Percentiles rank a stretch among this genome's conserved stretches.
These are phyloP conservation scores for Proisotoma minuta DNA, from an alignment of 2,888 invertebrate species.

Conservation along the genomic window DNA sequence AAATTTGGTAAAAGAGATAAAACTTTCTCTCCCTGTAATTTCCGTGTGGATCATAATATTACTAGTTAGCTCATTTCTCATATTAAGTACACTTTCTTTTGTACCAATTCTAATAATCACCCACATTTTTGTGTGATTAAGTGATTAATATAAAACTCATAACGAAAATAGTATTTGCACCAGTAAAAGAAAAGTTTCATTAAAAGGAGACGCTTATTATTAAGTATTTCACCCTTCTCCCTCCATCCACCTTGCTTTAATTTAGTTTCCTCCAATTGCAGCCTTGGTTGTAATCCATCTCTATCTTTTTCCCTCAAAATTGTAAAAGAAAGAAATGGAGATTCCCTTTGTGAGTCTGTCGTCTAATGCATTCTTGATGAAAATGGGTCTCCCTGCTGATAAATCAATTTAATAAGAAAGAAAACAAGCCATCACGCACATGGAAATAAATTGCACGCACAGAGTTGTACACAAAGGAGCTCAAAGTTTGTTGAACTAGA, in stretches of 20 bases:
- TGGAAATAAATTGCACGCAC: slow-evolving; percentile 11
- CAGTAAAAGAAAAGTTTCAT: too few relatives aligned
- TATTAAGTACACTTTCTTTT: too few relatives aligned
- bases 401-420: slow-evolving; percentile 33
- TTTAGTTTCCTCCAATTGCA: too few relatives aligned
- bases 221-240: neutral
- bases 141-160: too few relatives aligned
- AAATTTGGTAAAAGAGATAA: neutral
- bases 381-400: slow-evolving; percentile 25
- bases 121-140: too few relatives aligned
- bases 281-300: too few relatives aligned
- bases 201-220: neutral
- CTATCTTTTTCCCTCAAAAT: neutral
- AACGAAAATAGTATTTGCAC: too few relatives aligned
- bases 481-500: too few relatives aligned
- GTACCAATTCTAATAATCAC: too few relatives aligned
- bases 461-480: too few relatives aligned
- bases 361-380: neutral
- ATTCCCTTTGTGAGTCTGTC: neutral
- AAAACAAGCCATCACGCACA: slow-evolving; percentile 24
- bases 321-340: neutral
- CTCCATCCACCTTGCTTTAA: neutral
- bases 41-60: too few relatives aligned
- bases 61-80: slow-evolving; percentile 3
- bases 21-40: too few relatives aligned